Base-by-base conservation (phyloP, 2,113 vertebrate species). In the Melanocharis versteri region DNA sequence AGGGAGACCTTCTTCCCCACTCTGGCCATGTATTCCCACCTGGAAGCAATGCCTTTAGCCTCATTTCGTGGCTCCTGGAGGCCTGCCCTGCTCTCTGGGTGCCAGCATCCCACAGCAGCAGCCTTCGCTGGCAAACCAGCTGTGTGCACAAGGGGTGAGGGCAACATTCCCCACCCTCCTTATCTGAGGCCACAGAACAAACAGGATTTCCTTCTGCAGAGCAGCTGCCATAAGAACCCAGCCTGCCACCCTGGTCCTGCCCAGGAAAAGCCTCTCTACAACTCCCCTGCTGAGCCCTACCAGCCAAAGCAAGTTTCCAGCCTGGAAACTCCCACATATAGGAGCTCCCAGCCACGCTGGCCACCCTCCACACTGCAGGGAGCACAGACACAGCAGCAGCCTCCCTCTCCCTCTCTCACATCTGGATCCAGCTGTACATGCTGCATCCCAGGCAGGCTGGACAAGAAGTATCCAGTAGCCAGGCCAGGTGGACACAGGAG, bases 271-370 rank as follows among this genome's bases (percentile, higher is more conserved):
- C 76, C 48, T 64, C 53, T 28, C 72, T 3, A 3, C 72, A 70
- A 6, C 21, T 35, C 23, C 58, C 19, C 24, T 26, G 19, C 24
- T 4, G 2, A 66, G 13, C 33, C 60, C 47, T 30, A 40, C 2
- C 2, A 95, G 80, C 30, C 54, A 73, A 69, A 86, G 50, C 31
- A 28, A 45, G 13, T n/a, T 77, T 72, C 69, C 91, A 94, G 80
- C 26, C 50, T 57, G 42, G 80, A 60, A 84, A 69, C 31, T 69
- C n/a, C 44, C 71, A 56, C 8, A 4, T 1, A 10, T 0, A 3
- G 47, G 66, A 83, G 53, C 53, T 51, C 35, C 68, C 0, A 0
- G 66, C 35, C 39, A 23, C 0, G 0, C 58, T 51, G 72, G 30
- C 50, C 6, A 1, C 51, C 13, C 45, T 42, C 37, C 44, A 15